Evolutionary conservation across 2,113 vertebrate genomes (phyloP), one percentile per base, ranked within the genome.

Genomic region (Natator depressus): DNA sequence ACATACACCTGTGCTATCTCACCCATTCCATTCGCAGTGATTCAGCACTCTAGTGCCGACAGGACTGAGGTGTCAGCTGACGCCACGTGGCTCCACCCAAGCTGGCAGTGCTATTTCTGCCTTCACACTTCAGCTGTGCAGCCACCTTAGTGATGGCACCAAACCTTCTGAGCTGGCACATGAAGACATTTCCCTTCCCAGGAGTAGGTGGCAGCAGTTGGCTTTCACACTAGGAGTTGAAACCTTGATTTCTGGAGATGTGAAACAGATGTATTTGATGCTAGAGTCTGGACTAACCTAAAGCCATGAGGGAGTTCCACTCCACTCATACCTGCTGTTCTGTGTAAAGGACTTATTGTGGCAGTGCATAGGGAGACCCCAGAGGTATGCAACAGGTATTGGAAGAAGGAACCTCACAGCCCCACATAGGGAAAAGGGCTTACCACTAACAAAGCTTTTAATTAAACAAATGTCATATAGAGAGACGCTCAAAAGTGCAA

Each of bases 41-140:
- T 84, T 87, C 91, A 82, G 79, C 46, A 59, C 10, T 31, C 78
- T 87, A 25, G 79, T 89, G 90, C 78, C 62, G 90, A 42, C 62
- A 80, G 85, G 90, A 65, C 89, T 90, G 78, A 51, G 82, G 82
- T 85, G 91, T 86, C 95, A 96, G 25, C 49, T 94, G 89, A 92
- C 38, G 86, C 87, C 87, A 57, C 19, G 89, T 93, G 89, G 90
- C 78, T 94, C 79, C 89, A 87, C 49, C 86, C 80, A 95, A 93
- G 49, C 49, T 86, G 93, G 87, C 89, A 95, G 80, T 80, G 93
- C 55, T 94, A 57, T 91, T 91, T 92, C 85, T 88, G 95, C 79
- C 95, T 95, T 97, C 91, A 88, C 92, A 91, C 85, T 83, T 95
- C 38, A 91, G 55, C 90, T 95, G 78, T 88, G 91, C 93, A 94